Percentiles rank a stretch among this genome's conserved stretches.
These are phyloP conservation scores for Zaprionus obscuricornis DNA, from an alignment of 2,888 invertebrate genomes.

Conservation along the genomic window DNA sequence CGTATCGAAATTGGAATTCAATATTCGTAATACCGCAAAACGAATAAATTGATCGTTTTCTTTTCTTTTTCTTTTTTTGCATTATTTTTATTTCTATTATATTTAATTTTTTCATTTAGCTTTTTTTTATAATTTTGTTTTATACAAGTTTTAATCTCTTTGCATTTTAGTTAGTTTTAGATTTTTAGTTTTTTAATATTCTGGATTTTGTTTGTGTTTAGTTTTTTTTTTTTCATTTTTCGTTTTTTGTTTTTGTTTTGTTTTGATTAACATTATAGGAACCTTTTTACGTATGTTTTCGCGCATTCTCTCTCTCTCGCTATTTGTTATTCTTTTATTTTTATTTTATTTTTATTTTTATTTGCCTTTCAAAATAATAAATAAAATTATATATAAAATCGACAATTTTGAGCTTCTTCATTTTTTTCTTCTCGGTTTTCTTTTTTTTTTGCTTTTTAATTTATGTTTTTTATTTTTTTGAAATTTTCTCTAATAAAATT, in stretches of 20 bases:
- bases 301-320: slow-evolving; percentile 19
- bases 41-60: slow-evolving; percentile 27
- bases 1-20: slow-evolving; percentile 62
- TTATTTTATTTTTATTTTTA: not conserved
- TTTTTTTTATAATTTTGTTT: too few species aligned
- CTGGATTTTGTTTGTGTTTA: slow-evolving; percentile 30
- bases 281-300: slow-evolving; percentile 82
- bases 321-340: slow-evolving; percentile 34
- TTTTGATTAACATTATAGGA: slow-evolving; percentile 83
- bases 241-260: slow-evolving; percentile 24
- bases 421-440: slow-evolving; percentile 1
- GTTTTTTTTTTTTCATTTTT: slow-evolving; percentile 24
- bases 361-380: slow-evolving; percentile 15
- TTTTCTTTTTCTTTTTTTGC: too few species aligned
- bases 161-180: slow-evolving; percentile 33
- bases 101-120: too few species aligned
- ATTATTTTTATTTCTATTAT: too few species aligned
- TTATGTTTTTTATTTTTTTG: slow-evolving; percentile 1
- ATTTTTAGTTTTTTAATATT: slow-evolving; percentile 34
- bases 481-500: slow-evolving; percentile 48
- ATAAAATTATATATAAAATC: slow-evolving; percentile 26
- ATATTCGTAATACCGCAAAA: slow-evolving; percentile 25
- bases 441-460: too few species aligned
- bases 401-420: slow-evolving; percentile 44
- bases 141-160: slow-evolving; percentile 26